phyloP scores from a whole-genome alignment of 2,113 vertebrate genomes.

The Pollimyrus isidori region DNA sequence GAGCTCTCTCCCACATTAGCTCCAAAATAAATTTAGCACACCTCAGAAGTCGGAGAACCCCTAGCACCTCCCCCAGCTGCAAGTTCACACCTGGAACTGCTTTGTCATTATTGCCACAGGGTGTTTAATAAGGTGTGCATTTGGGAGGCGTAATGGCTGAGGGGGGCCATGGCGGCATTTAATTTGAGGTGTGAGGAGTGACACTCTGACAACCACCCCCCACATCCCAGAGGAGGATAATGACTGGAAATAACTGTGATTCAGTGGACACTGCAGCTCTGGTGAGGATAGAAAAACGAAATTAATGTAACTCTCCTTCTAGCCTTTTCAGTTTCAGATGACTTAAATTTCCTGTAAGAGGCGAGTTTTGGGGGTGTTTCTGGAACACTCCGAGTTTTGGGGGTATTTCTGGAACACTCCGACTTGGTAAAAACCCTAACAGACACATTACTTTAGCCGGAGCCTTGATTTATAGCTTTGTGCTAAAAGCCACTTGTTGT shows the following conservation, averaged over 20 bases:
- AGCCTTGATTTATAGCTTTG: neutral
- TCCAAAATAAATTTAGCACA: neutral
- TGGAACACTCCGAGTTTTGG: neutral
- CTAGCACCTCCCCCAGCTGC: neutral
- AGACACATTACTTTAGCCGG: neutral
- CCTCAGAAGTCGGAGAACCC: neutral
- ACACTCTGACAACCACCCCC: neutral
- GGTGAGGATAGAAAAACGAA: neutral
- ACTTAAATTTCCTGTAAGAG: conserved; percentile 4
- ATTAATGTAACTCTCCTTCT: neutral
- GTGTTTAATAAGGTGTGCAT: neutral
- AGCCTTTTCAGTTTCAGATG: neutral
- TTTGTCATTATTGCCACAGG: neutral
- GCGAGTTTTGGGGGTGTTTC: neutral
- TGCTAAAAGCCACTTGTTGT: neutral
- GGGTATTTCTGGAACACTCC: neutral
- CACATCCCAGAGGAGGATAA: neutral
- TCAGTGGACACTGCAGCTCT: neutral
- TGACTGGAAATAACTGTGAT: neutral
- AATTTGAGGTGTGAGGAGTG: neutral
- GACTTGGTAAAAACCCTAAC: neutral
- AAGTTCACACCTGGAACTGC: neutral
- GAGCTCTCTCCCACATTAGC: neutral
- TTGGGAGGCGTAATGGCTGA: neutral
- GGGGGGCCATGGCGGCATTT: neutral